Conservation (phyloP, 2,797 vertebrate species). For the Erpetoichthys calabaricus region DNA sequence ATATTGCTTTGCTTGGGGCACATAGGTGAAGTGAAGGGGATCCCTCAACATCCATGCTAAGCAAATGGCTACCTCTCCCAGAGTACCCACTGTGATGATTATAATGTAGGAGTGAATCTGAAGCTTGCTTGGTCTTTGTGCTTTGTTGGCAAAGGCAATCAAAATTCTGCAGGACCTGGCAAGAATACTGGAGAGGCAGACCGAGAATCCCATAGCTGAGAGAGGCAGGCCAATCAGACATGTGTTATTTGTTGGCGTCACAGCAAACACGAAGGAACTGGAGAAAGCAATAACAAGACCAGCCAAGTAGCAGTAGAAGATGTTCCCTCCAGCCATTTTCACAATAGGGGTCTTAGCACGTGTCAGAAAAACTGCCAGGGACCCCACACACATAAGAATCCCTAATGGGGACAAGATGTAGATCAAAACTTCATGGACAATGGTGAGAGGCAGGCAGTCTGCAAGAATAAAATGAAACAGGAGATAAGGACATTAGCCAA, state of each 20-base stretch:
- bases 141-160: neutral
- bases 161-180: slow-evolving; percentile 2
- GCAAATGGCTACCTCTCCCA: neutral
- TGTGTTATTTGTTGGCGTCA: neutral
- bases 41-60: neutral
- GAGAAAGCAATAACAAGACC: slow-evolving; percentile 2
- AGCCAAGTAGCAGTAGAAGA: neutral
- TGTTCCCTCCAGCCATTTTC: slow-evolving; percentile 1
- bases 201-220: slow-evolving; percentile 5
- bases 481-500: no score
- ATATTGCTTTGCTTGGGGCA: neutral
- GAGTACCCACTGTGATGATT: slow-evolving; percentile 1
- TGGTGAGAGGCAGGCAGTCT: neutral
- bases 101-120: neutral
- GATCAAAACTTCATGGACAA: neutral
- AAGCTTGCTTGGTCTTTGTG: neutral
- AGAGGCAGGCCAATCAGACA: slow-evolving; percentile 1
- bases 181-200: slow-evolving; percentile 6
- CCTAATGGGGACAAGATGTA: no score
- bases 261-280: slow-evolving; percentile 2
- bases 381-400: no score
- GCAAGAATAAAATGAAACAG: no score
- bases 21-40: neutral
- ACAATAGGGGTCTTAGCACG: slow-evolving; percentile 4
- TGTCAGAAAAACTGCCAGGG: neutral